Percentiles rank a stretch among this genome's conserved stretches.
Evolutionary conservation across 2,797 vertebrate genomes (phyloP).

Genomic region (Eospalax fontanierii): DNA sequence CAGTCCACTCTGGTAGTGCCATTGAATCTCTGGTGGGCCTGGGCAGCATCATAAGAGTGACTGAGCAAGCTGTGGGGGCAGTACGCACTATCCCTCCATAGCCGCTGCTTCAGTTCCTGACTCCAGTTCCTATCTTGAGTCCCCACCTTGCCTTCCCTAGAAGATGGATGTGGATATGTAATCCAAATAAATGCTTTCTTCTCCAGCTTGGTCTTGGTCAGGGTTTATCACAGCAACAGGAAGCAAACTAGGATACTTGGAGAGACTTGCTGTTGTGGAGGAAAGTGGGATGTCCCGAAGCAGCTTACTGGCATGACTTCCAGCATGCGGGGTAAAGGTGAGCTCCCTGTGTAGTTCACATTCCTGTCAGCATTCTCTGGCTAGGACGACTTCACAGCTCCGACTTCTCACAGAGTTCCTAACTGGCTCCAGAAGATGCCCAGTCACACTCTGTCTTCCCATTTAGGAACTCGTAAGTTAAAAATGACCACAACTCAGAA

Average conservation of each 20-base stretch:
- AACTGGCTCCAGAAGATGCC: neutral
- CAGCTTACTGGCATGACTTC: neutral
- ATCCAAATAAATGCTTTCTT: no score
- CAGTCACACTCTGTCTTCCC: neutral
- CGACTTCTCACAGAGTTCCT: neutral
- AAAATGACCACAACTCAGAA: neutral
- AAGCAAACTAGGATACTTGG: neutral
- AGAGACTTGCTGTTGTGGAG: neutral
- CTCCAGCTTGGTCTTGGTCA: no score
- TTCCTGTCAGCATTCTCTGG: neutral
- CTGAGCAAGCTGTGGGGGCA: no score
- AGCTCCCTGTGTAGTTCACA: fast-evolving
- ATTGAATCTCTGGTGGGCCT: no score
- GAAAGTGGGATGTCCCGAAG: neutral
- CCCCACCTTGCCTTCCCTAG: no score
- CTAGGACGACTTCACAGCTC: neutral
- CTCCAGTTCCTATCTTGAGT: no score
- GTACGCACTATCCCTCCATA: no score
- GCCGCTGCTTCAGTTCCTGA: no score
- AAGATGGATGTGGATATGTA: no score
- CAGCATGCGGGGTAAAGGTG: neutral
- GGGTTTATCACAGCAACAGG: no score
- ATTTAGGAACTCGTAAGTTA: neutral
- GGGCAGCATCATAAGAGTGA: no score
- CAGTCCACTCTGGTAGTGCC: no score